phyloP scores from a whole-genome alignment of 2,797 vertebrate species.

The Chromis chromis region DNA sequence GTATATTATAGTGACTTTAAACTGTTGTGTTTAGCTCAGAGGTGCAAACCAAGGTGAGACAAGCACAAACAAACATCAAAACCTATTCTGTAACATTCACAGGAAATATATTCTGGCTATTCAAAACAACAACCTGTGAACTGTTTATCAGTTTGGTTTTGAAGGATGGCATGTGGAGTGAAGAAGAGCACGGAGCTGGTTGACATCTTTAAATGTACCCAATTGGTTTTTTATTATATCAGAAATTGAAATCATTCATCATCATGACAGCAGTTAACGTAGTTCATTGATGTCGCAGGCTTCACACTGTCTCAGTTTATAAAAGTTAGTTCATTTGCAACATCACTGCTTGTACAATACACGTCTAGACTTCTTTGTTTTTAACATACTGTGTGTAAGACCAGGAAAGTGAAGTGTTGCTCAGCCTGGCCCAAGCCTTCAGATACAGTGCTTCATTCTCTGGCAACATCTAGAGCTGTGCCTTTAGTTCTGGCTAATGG shows the following conservation, averaged over 20 bases:
- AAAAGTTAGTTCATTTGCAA: not conserved
- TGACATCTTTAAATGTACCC: not conserved
- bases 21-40: not conserved
- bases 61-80: not conserved
- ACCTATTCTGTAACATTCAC: not conserved
- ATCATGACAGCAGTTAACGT: not conserved
- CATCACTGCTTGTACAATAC: not conserved
- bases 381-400: not conserved
- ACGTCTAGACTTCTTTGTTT: not conserved
- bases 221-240: not conserved
- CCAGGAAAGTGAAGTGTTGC: not conserved
- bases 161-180: not conserved
- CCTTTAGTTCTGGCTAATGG: conserved; percentile 43
- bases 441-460: conserved; percentile 5
- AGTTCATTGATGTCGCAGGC: not conserved
- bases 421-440: conserved; percentile 28
- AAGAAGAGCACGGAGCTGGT: not conserved
- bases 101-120: too few relatives aligned
- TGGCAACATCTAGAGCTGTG: conserved; percentile 12
- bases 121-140: too few relatives aligned
- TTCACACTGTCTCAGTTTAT: not conserved
- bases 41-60: not conserved
- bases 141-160: not conserved
- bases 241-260: not conserved
- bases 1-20: not conserved